These are phyloP conservation scores for Rhyacichthys aspro DNA, from an alignment of 2,797 vertebrate species.

Conservation along the genomic window DNA sequence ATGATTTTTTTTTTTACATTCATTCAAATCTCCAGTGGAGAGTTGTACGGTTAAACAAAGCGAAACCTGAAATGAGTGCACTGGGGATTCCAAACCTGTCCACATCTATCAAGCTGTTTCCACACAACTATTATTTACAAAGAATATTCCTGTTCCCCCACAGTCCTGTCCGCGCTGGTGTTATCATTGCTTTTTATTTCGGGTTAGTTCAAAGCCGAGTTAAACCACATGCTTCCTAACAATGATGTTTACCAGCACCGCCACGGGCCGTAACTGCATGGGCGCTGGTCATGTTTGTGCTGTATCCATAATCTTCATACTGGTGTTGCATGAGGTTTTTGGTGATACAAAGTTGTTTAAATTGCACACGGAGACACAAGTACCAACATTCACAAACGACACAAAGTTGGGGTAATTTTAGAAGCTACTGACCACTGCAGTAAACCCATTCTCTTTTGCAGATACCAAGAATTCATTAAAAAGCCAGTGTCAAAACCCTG, in stretches of 20 bases:
- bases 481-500: conserved; percentile 45
- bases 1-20: conserved; percentile 79
- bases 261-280: conserved; percentile 35
- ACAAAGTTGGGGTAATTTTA: conserved; percentile 25
- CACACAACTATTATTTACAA: conserved; percentile 49
- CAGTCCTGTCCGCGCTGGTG: conserved; percentile 45
- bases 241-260: conserved; percentile 15
- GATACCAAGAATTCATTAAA: conserved; percentile 37
- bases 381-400: conserved; percentile 36
- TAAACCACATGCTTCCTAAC: conserved; percentile 21
- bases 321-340: conserved; percentile 18
- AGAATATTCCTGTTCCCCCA: conserved; percentile 26
- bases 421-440: conserved; percentile 50
- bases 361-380: conserved; percentile 41
- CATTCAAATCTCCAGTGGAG: conserved; percentile 65
- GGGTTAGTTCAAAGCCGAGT: conserved; percentile 16
- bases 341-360: conserved; percentile 30
- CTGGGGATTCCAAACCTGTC: conserved; percentile 39
- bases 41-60: conserved; percentile 57
- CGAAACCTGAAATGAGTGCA: conserved; percentile 68
- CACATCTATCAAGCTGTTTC: conserved; percentile 22
- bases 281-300: conserved; percentile 52
- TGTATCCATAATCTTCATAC: conserved; percentile 38
- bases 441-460: conserved; percentile 28
- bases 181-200: conserved; percentile 38